Conservation (phyloP, 2,797 vertebrate genomes). For the Phaenicophaeus curvirostris region DNA sequence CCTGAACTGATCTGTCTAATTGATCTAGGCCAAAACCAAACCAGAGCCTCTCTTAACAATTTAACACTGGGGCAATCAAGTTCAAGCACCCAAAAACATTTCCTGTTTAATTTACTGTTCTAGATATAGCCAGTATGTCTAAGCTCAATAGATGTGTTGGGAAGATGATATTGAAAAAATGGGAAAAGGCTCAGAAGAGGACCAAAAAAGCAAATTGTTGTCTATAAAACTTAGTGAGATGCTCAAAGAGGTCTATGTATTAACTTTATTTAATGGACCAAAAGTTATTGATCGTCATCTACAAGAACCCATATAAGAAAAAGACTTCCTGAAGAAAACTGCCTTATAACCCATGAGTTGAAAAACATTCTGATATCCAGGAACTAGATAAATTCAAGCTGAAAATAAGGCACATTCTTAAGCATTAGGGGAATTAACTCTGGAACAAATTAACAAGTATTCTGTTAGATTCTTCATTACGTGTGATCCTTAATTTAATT, state of each 20-base stretch:
- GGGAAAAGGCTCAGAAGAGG: background rate
- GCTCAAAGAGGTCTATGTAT: slow-evolving; percentile 11
- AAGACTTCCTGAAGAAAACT: background rate
- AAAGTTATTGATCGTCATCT: background rate
- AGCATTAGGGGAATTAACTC: background rate
- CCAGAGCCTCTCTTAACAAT: background rate
- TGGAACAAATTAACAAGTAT: background rate
- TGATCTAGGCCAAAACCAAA: background rate
- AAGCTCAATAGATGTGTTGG: background rate
- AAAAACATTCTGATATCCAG: background rate
- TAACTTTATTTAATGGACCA: background rate
- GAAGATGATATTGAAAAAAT: background rate
- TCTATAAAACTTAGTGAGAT: background rate
- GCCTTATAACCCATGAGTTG: background rate
- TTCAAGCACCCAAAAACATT: background rate
- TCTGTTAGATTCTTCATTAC: background rate
- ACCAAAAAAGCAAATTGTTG: background rate
- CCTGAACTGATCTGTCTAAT: background rate
- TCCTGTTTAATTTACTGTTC: slow-evolving; percentile 19
- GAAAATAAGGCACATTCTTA: background rate
- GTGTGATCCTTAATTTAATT: background rate
- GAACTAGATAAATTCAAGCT: background rate
- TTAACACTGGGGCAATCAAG: background rate
- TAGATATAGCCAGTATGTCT: background rate
- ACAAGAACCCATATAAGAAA: background rate